These are phyloP conservation scores for Coenonympha glycerion DNA, from an alignment of 2,888 invertebrate species.

Conservation along the genomic window DNA sequence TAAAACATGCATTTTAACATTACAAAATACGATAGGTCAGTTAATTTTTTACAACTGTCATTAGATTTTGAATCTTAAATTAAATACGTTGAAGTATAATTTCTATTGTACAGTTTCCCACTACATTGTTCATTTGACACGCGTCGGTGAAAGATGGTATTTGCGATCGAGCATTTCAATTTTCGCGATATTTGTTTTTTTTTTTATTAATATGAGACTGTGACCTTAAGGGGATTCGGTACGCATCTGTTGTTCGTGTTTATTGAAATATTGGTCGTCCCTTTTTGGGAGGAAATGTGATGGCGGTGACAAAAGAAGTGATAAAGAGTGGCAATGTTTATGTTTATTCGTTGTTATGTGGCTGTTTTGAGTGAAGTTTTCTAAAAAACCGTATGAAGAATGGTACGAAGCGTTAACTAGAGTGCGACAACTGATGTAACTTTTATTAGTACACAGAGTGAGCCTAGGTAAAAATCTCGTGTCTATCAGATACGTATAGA, in stretches of 20 bases:
- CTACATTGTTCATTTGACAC: slow-evolving; percentile 47
- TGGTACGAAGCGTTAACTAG: too few species aligned
- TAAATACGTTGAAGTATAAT: slow-evolving; percentile 28
- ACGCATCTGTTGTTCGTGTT: slow-evolving; percentile 53
- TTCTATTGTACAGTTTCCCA: slow-evolving; percentile 32
- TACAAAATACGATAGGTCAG: slow-evolving; percentile 20
- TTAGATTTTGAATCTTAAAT: slow-evolving; percentile 12
- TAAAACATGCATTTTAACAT: slow-evolving; percentile 8
- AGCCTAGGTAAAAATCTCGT: too few species aligned
- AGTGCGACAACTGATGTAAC: too few species aligned
- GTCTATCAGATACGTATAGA: too few species aligned
- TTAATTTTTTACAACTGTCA: slow-evolving; percentile 11
- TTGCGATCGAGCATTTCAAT: slow-evolving; percentile 51
- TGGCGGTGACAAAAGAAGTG: slow-evolving; percentile 21
- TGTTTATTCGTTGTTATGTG: not conserved
- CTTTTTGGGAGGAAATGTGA: slow-evolving; percentile 26
- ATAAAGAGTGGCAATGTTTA: slow-evolving; percentile 8
- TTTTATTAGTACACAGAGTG: too few species aligned
- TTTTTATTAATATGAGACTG: slow-evolving; percentile 55
- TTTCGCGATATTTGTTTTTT: slow-evolving; percentile 50
- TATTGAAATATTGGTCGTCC: slow-evolving; percentile 42
- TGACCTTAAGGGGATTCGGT: slow-evolving; percentile 49
- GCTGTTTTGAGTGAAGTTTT: not conserved
- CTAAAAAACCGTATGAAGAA: too few species aligned
- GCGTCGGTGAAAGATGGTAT: slow-evolving; percentile 39